Evolutionary conservation across 2,888 invertebrate species (phyloP), one percentile per base, ranked within the genome.

Genomic region (Julus scandinavius): DNA sequence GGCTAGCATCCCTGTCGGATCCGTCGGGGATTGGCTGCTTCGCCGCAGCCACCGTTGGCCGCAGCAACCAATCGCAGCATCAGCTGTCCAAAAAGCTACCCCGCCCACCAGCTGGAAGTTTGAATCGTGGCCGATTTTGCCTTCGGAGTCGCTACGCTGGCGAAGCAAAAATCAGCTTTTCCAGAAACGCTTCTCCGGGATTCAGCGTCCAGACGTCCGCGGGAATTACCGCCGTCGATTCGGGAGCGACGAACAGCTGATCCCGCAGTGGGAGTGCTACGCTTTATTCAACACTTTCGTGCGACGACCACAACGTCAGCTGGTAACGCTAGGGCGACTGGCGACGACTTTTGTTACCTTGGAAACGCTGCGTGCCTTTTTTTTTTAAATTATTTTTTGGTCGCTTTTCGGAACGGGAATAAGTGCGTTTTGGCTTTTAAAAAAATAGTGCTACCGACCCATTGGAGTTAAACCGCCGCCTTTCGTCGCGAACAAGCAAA

Each of bases 51-150:
- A 54, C 54, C 54, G 54, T 54, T 54, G 15, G 54, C 17, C 54
- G 54, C 6, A 11, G 54, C 54, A 54, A 54, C 54, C 54, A 54
- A 54, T 54, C 54, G 54, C 54, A 17, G 13, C 54, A 3, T 13
- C 9, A 3, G 54, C 17, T 54, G 9, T 13, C 54, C 2, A 7
- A 45, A 54, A 54, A 54, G 54, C 54, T 13, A 54, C 54, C 54
- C 54, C 54, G 54, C 54, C 54, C 54, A 54, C 54, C 54, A 54
- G 54, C 54, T 54, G 54, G 54, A 54, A 54, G 54, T 54, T 54
- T 54, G 54, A 54, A 54, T 54, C 54, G 54, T 54, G 54, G 54
- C 54, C 54, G 54, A 45, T 45, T 45, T 45, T 45, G 45, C 45
- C 54, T 54, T 54, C 54, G 54, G 54, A 54, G 54, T 54, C 54